Evolutionary conservation across 2,113 vertebrate genomes (phyloP).

Genomic region (Athene cunicularia): DNA sequence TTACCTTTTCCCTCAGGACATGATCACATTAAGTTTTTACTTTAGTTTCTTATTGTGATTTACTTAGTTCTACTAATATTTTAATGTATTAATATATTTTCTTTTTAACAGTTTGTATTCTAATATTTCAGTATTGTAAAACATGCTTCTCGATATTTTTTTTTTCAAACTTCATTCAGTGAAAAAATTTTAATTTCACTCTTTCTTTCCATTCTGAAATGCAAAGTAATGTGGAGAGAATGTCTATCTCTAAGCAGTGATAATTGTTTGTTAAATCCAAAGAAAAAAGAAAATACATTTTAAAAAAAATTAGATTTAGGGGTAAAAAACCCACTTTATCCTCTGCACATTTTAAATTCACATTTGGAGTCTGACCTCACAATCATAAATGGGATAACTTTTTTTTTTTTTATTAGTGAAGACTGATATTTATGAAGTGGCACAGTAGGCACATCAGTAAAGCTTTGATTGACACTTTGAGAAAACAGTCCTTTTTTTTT

Average conservation of each 20-base stretch:
- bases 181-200: background rate
- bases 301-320: background rate
- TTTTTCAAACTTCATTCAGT: background rate
- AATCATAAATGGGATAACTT: background rate
- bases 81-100: background rate
- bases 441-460: accelerated
- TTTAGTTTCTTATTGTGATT: background rate
- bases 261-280: background rate
- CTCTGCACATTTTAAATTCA: background rate
- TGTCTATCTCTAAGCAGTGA: background rate
- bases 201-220: background rate
- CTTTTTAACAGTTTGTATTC: background rate
- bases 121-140: background rate
- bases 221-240: background rate
- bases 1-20: background rate
- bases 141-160: background rate
- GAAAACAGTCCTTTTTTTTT: background rate
- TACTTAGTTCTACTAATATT: background rate
- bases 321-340: background rate
- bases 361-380: background rate
- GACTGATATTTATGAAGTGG: background rate
- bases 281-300: background rate
- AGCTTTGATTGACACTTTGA: background rate
- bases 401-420: background rate
- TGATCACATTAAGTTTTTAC: background rate